Evolutionary conservation across 2,888 invertebrate species (phyloP).

Genomic region (Buathra laborator): DNA sequence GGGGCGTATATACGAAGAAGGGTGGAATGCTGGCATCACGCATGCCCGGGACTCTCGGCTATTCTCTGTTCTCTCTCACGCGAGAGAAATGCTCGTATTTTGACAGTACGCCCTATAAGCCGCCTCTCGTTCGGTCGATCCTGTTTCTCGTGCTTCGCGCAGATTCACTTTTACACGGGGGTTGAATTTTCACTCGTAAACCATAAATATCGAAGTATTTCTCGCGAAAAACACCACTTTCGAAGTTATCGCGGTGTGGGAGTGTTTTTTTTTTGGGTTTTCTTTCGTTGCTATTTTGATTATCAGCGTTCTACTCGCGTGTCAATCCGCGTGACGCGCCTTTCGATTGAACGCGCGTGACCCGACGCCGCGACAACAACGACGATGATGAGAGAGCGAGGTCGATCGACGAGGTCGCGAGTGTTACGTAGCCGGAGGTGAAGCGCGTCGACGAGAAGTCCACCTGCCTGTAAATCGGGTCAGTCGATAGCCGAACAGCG

Average conservation of each 20-base stretch:
- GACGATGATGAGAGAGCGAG: conserved; percentile 33
- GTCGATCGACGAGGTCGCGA: conserved; percentile 52
- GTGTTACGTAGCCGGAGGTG: conserved; percentile 53
- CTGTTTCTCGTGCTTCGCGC: background rate
- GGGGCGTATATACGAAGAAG: conserved; percentile 12
- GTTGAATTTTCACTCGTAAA: background rate
- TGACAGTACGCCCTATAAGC: conserved; percentile 67
- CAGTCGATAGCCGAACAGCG: conserved; percentile 64
- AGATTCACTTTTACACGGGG: background rate
- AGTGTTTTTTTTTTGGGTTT: background rate
- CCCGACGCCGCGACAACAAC: conserved; percentile 6
- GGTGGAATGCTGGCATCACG: conserved; percentile 56
- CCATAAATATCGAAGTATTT: background rate
- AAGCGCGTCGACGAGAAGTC: conserved; percentile 31
- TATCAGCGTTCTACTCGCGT: conserved; percentile 17
- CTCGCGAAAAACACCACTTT: background rate
- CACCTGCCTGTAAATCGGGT: conserved; percentile 63
- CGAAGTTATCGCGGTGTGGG: background rate
- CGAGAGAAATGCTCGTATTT: conserved; percentile 49
- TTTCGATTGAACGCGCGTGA: conserved; percentile 27
- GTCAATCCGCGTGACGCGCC: conserved; percentile 54
- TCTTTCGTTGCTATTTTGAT: background rate
- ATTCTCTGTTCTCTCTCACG: conserved; percentile 28
- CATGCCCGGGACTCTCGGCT: conserved; percentile 59
- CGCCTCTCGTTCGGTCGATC: conserved; percentile 51